Conservation (phyloP, 2,888 invertebrate genomes). For the Yponomeuta sedellus region DNA sequence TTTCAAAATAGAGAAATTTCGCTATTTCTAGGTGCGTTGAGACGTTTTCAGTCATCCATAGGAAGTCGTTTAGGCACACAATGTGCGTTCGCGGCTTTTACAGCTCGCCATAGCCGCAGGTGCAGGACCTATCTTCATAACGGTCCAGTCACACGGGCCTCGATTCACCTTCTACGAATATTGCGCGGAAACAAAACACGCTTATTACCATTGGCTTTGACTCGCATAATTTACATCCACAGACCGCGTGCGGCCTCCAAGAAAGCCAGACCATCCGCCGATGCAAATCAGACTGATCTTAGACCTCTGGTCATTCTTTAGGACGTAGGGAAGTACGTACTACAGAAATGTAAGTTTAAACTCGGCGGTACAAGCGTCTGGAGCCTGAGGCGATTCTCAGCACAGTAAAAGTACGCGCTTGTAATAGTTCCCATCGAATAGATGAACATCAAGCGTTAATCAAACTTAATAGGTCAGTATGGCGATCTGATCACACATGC, state of each 20-base stretch:
- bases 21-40: not conserved
- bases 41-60: not conserved
- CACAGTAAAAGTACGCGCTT: not conserved
- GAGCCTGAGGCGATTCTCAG: not conserved
- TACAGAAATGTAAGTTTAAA: not conserved
- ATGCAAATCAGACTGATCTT: not conserved
- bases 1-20: too few species aligned
- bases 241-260: not conserved
- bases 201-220: conserved; percentile 4
- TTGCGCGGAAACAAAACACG: conserved; percentile 20
- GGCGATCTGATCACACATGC: not conserved
- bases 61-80: not conserved
- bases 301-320: not conserved
- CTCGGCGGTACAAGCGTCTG: not conserved
- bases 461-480: not conserved
- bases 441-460: not conserved
- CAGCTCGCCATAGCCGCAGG: conserved; percentile 21
- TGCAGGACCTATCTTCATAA: conserved; percentile 35
- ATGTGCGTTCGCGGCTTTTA: conserved; percentile 8
- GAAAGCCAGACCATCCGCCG: not conserved
- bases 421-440: not conserved
- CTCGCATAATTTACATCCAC: conserved; percentile 11
- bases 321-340: not conserved
- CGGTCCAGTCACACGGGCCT: conserved; percentile 39
- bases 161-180: conserved; percentile 41